Evolutionary conservation across 2,888 invertebrate genomes (phyloP).

Genomic region (Cancer borealis): DNA sequence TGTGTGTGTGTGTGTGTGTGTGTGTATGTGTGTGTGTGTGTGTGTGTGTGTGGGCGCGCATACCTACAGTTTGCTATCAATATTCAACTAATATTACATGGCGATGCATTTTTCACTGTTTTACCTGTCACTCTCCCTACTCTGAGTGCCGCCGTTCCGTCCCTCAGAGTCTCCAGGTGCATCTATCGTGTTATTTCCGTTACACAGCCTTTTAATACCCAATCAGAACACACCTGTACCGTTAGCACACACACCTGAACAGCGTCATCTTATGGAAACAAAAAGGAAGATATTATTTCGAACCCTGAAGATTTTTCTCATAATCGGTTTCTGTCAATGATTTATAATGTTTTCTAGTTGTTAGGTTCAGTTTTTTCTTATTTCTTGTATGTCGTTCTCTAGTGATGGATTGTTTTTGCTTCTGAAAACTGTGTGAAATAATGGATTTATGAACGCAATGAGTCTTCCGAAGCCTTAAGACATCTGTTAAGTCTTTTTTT

Average conservation of each 20-base stretch:
- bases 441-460: neutral
- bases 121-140: slow-evolving; percentile 1
- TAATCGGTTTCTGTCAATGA: neutral
- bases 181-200: neutral
- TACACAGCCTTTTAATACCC: neutral
- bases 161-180: neutral
- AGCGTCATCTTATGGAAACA: neutral
- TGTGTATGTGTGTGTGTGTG: neutral
- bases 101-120: neutral
- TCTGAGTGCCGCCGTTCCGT: neutral
- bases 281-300: neutral
- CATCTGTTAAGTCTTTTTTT: neutral
- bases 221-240: neutral
- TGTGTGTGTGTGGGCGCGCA: neutral
- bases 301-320: too few relatives aligned
- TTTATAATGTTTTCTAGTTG: neutral
- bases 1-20: slow-evolving; percentile 24
- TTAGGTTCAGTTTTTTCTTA: neutral
- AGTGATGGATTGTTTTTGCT: neutral
- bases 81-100: slow-evolving; percentile 6
- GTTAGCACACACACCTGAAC: neutral
- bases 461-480: neutral
- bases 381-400: neutral
- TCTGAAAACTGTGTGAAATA: neutral
- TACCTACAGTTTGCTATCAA: neutral